A percentile compares a stretch with the other conserved stretches of the same genome.
Conservation (phyloP, 2,113 vertebrate species). For the Phycodurus eques region DNA sequence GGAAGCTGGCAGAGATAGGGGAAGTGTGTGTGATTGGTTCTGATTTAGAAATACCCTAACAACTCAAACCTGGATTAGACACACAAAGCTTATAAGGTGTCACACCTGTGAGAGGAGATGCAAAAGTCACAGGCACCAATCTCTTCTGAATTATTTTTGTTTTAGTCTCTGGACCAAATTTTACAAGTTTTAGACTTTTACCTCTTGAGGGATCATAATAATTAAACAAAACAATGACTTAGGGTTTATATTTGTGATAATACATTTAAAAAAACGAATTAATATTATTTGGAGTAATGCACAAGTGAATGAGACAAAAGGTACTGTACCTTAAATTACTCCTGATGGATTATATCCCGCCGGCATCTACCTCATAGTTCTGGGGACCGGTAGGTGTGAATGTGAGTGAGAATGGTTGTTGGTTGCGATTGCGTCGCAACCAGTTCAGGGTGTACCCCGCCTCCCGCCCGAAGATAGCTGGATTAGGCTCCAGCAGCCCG, state of each 20-base stretch:
- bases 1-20: slow-evolving; percentile 46
- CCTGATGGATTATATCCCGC: neutral
- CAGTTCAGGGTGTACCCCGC: too few relatives aligned
- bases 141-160: neutral
- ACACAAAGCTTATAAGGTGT: slow-evolving; percentile 14
- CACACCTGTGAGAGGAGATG: slow-evolving; percentile 26
- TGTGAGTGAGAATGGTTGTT: too few relatives aligned
- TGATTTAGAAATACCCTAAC: slow-evolving; percentile 42
- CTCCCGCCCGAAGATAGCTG: too few relatives aligned
- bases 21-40: slow-evolving; percentile 34
- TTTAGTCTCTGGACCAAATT: neutral
- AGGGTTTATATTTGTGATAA: too few relatives aligned
- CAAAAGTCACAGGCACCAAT: neutral
- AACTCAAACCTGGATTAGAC: slow-evolving; percentile 26
- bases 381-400: too few relatives aligned
- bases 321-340: neutral
- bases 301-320: neutral
- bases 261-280: neutral
- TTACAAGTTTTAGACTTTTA: neutral
- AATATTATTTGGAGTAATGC: neutral
- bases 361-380: too few relatives aligned
- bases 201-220: neutral
- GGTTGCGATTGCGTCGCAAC: too few relatives aligned
- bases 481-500: too few relatives aligned
- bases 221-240: neutral